These are phyloP conservation scores for Magallana angulata DNA, from an alignment of 1,140 invertebrate genomes.

Conservation along the genomic window DNA sequence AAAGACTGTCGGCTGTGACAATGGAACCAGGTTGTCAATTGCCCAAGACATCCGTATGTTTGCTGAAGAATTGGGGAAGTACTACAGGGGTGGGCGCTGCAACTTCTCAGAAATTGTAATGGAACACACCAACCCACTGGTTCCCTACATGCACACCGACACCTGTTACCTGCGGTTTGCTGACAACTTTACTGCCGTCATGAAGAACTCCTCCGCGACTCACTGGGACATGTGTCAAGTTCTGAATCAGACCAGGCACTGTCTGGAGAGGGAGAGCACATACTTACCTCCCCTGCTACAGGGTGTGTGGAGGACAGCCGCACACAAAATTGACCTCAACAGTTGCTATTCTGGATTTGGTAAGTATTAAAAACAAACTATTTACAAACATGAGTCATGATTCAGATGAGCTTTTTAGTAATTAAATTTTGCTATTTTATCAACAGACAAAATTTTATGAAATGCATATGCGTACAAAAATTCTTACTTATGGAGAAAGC, in stretches of 20 bases:
- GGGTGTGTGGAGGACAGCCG: not conserved
- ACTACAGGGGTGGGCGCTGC: slow-evolving; percentile 2
- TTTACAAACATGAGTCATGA: too few species aligned
- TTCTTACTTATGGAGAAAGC: too few species aligned
- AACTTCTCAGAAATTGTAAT: slow-evolving; percentile 20
- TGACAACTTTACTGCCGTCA: not conserved
- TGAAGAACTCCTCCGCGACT: not conserved
- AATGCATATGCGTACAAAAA: too few species aligned
- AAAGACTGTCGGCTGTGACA: slow-evolving; percentile 2
- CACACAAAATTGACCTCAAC: slow-evolving; percentile 4
- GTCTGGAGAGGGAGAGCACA: not conserved
- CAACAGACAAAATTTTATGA: too few species aligned
- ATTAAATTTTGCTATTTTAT: too few species aligned
- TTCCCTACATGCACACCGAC: not conserved
- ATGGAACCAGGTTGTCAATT: not conserved
- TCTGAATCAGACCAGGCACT: not conserved
- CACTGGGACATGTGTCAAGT: not conserved
- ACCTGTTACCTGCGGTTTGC: not conserved
- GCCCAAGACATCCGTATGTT: slow-evolving; percentile 8
- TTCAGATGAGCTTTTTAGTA: too few species aligned
- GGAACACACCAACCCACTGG: not conserved
- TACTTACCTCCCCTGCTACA: not conserved
- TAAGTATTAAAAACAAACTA: not conserved
- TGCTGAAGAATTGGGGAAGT: not conserved
- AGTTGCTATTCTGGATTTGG: slow-evolving; percentile 13